phyloP scores from a whole-genome alignment of 2,797 vertebrate genomes.

The Diglossa cyanea region DNA sequence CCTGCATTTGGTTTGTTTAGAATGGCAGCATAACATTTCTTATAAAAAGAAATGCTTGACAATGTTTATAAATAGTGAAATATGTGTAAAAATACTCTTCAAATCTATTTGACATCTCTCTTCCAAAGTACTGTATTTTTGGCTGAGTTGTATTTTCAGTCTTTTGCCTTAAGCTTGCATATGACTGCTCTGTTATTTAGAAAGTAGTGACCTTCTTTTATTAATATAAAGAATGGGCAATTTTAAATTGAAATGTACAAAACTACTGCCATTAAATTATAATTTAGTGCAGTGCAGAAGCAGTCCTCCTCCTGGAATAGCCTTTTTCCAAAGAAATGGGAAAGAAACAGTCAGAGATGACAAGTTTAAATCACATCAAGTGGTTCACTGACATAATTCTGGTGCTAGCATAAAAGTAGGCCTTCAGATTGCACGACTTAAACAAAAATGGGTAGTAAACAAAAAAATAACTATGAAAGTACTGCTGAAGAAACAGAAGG shows the following conservation, averaged over 20 bases:
- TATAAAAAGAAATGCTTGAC: not conserved
- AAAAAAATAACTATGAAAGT: not conserved
- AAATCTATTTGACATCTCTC: conserved; percentile 4
- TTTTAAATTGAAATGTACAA: conserved; percentile 18
- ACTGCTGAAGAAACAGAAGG: not conserved
- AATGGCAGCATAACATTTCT: not conserved
- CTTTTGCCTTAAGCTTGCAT: not conserved
- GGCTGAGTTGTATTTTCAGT: not conserved
- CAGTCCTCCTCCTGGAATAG: not conserved
- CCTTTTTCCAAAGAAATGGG: not conserved
- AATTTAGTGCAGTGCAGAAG: not conserved
- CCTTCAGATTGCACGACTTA: not conserved
- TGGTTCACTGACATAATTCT: not conserved
- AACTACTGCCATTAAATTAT: not conserved
- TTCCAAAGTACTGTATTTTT: conserved; percentile 15
- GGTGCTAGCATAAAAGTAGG: not conserved
- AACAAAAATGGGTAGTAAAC: not conserved
- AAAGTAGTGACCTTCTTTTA: conserved; percentile 3
- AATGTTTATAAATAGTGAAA: conserved; percentile 39
- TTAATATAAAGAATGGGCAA: not conserved
- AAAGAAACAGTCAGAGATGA: not conserved
- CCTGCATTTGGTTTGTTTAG: not conserved
- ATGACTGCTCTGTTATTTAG: conserved; percentile 14
- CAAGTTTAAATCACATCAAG: not conserved
- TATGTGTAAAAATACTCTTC: conserved; percentile 23